Base-by-base conservation (phyloP, 2,888 invertebrate genomes). In the Tillus elongatus region DNA sequence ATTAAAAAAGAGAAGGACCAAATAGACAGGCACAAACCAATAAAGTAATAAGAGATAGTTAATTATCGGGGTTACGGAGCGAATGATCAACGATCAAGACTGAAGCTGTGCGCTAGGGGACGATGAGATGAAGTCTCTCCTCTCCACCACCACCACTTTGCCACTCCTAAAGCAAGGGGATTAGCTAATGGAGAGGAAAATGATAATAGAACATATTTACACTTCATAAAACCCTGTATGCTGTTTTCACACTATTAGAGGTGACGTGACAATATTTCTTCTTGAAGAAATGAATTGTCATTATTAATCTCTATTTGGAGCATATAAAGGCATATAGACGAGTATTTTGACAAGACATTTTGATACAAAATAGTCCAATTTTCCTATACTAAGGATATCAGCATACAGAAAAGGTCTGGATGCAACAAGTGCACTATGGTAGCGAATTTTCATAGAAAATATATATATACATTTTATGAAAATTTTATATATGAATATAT, bases 21-120 rank as follows among this genome's bases (percentile, higher is more conserved):
- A 59, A 60, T 56, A 60, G 61, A 60, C 60, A 58, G 58, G 58
- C 61, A 59, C 62, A 63, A 62, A 62, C 62, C 62, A 63, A 63
- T 62, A 64, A 62, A 62, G 63, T 63, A 62, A 62, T 63, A 62
- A 59, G 60, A 60, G 60, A 60, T 57, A 62, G 60, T 63, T 63
- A 63, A 63, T 63, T 63, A 61, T 60, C 54, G 48, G 53, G 44
- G 48, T 50, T 48, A 43, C 40, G 41, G 46, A 36, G 42, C 41
- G 41, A 41, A 41, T 41, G 36, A 41, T 41, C 41, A 30, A 19
- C 24, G 24, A 19, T 19, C 24, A 19, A 19, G 24, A 40, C 30
- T 27, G 40, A 40, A 36, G 40, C n/a, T n/a, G n/a, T n/a, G n/a
- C n/a, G n/a, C n/a, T n/a, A 40, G 41, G 19, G 32, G 24, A 28